Conservation (phyloP, 2,888 invertebrate genomes). For the Spialia ferax region DNA sequence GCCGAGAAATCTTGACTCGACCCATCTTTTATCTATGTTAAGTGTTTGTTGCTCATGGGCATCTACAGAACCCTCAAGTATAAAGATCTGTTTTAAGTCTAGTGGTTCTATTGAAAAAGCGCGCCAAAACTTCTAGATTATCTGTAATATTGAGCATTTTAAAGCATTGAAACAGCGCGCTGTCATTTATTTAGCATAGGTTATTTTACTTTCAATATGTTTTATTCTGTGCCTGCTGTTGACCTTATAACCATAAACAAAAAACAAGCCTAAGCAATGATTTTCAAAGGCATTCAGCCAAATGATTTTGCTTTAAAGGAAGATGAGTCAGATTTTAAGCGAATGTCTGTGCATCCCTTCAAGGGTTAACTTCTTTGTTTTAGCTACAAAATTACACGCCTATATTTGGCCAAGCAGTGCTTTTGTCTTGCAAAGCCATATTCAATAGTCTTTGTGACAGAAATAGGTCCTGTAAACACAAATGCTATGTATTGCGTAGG, state of each 20-base stretch:
- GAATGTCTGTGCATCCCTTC: slow-evolving; percentile 13
- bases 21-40: slow-evolving; percentile 10
- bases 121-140: neutral
- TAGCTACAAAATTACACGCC: slow-evolving; percentile 21
- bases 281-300: slow-evolving; percentile 3
- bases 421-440: slow-evolving; percentile 11
- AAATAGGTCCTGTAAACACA: neutral
- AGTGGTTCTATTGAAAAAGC: neutral
- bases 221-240: too few relatives aligned
- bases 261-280: neutral
- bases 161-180: too few relatives aligned
- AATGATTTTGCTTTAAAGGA: slow-evolving; percentile 8
- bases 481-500: neutral
- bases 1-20: neutral
- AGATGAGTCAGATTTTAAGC: slow-evolving; percentile 21
- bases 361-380: slow-evolving; percentile 26
- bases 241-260: neutral
- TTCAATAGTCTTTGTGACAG: slow-evolving; percentile 11
- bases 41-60: neutral
- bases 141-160: too few relatives aligned
- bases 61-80: neutral
- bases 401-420: slow-evolving; percentile 25
- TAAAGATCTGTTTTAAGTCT: neutral
- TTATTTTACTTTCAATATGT: too few relatives aligned
- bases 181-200: too few relatives aligned